phyloP scores from a whole-genome alignment of 2,113 vertebrate genomes.

The Vanacampus margaritifer region DNA sequence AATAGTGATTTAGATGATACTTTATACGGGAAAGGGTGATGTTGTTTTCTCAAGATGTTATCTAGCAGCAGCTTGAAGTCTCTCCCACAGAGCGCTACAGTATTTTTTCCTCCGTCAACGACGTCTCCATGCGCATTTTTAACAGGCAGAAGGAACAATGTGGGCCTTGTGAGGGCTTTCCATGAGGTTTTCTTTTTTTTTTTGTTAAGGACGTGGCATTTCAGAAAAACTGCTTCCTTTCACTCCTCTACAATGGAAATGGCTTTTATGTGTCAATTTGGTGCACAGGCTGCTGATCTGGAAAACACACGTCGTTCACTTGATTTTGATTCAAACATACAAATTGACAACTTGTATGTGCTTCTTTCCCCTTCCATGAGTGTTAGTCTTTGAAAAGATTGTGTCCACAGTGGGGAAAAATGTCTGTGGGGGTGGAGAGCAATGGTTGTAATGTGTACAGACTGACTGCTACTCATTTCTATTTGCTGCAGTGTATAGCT shows the following conservation, averaged over 20 bases:
- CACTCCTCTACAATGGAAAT: slow-evolving; percentile 40
- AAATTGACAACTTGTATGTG: slow-evolving; percentile 1
- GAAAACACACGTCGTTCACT: neutral
- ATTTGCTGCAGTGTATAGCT: slow-evolving; percentile 53
- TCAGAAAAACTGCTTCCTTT: slow-evolving; percentile 51
- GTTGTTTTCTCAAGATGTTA: slow-evolving; percentile 26
- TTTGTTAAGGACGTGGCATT: slow-evolving; percentile 63
- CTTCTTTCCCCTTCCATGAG: slow-evolving; percentile 8
- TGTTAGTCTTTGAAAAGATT: slow-evolving; percentile 14
- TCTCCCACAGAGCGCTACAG: slow-evolving; percentile 37
- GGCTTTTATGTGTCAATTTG: slow-evolving; percentile 40
- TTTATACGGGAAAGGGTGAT: slow-evolving; percentile 12
- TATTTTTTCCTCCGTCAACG: slow-evolving; percentile 3
- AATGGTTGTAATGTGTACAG: slow-evolving; percentile 41
- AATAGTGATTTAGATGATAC: neutral
- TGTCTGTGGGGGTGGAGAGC: slow-evolving; percentile 16
- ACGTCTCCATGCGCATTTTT: slow-evolving; percentile 51
- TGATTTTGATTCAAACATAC: slow-evolving; percentile 4
- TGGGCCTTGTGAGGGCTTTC: slow-evolving; percentile 64
- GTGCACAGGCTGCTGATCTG: slow-evolving; percentile 17
- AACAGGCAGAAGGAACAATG: slow-evolving; percentile 61
- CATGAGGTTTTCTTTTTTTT: slow-evolving; percentile 51
- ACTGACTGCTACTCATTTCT: slow-evolving; percentile 50
- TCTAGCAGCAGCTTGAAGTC: slow-evolving; percentile 21
- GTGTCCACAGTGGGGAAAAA: slow-evolving; percentile 29